Evolutionary conservation across 1,140 invertebrate species (phyloP).

Genomic region (Thrips palmi): DNA sequence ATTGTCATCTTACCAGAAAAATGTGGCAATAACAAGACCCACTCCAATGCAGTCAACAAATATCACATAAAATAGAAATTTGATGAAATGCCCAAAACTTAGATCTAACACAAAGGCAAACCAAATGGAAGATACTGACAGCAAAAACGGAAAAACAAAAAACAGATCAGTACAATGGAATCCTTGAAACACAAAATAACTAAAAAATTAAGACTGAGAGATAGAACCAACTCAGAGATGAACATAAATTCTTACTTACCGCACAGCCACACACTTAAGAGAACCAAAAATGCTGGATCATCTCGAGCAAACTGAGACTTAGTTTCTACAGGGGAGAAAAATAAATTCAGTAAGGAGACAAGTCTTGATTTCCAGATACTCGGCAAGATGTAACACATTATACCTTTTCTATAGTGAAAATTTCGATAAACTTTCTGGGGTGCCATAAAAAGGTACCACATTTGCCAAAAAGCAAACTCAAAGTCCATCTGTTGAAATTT

Average conservation of each 20-base stretch:
- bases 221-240: background rate
- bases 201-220: background rate
- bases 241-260: slow-evolving; percentile 34
- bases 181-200: background rate
- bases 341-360: slow-evolving; percentile 1
- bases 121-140: slow-evolving; percentile 68
- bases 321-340: slow-evolving; percentile 61
- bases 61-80: slow-evolving; percentile 81
- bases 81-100: slow-evolving; percentile 53
- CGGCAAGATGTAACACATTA: background rate
- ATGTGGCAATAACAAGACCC: slow-evolving; percentile 72
- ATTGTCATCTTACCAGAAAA: slow-evolving; percentile 56
- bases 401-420: slow-evolving; percentile 96
- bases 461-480: slow-evolving; percentile 98
- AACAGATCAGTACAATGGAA: no score
- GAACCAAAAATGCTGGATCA: slow-evolving; percentile 94
- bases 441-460: slow-evolving; percentile 85
- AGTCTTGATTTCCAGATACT: background rate
- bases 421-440: slow-evolving; percentile 98
- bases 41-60: slow-evolving; percentile 87
- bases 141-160: slow-evolving; percentile 16
- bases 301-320: slow-evolving; percentile 98
- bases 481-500: slow-evolving; percentile 99
- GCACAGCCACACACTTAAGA: slow-evolving; percentile 72
- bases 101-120: slow-evolving; percentile 71